Percentiles rank a stretch among this genome's conserved stretches.
phyloP scores from a whole-genome alignment of 2,888 invertebrate species.

The Stomorhina lunata region DNA sequence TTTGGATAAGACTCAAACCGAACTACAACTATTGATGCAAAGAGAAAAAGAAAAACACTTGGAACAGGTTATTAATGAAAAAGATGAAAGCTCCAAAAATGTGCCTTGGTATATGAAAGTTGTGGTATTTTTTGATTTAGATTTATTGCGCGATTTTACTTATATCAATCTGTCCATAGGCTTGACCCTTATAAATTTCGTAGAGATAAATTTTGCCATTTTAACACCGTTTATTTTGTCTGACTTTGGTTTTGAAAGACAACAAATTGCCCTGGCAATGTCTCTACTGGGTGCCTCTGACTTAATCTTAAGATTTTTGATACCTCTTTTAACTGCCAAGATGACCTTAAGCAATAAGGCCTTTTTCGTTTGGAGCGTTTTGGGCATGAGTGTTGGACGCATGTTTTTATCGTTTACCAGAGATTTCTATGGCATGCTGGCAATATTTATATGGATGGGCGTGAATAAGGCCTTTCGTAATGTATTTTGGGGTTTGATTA shows the following conservation, averaged over 20 bases:
- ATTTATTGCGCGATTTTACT: constrained; percentile 84
- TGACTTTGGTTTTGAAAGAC: constrained; percentile 82
- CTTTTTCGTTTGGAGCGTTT: constrained; percentile 85
- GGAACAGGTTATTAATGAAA: constrained; percentile 67
- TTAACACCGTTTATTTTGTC: constrained; percentile 86
- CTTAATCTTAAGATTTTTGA: constrained; percentile 83
- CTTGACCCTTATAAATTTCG: constrained; percentile 86
- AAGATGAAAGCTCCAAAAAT: constrained; percentile 74
- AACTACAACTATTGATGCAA: constrained; percentile 36
- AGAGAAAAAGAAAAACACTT: not conserved
- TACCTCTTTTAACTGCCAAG: constrained; percentile 85
- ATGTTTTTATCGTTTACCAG: constrained; percentile 81
- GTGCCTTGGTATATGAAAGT: constrained; percentile 83
- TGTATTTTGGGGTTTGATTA: constrained; percentile 87
- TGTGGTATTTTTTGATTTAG: constrained; percentile 85
- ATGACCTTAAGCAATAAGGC: constrained; percentile 86
- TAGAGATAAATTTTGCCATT: constrained; percentile 88
- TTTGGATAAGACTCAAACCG: not conserved
- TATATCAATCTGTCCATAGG: constrained; percentile 87
- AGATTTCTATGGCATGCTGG: constrained; percentile 81
- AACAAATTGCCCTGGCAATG: constrained; percentile 85
- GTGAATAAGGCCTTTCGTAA: constrained; percentile 87
- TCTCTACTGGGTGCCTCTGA: constrained; percentile 85
- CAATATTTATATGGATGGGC: constrained; percentile 84
- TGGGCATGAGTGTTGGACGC: constrained; percentile 85